These are phyloP conservation scores for Oryzias woworae DNA, from an alignment of 2,113 vertebrate species.

Conservation along the genomic window DNA sequence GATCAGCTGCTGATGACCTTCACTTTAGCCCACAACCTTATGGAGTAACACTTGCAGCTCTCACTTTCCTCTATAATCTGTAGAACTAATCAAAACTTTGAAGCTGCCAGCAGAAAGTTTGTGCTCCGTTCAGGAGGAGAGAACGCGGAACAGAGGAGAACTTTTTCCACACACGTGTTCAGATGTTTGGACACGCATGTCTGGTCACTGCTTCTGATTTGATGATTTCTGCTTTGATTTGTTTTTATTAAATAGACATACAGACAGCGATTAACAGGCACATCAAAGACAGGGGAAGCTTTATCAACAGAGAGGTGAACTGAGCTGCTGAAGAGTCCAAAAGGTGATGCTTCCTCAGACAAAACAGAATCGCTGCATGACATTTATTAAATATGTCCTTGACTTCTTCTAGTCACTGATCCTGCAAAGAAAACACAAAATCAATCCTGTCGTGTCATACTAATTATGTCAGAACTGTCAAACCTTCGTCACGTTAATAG, in stretches of 20 bases:
- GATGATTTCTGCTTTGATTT: slow-evolving; percentile 1
- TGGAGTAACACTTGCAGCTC: slow-evolving; percentile 18
- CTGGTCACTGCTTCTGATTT: no score
- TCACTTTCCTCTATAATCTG: background rate
- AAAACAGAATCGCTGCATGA: slow-evolving; percentile 23
- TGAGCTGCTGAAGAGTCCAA: slow-evolving; percentile 56
- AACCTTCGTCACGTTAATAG: no score
- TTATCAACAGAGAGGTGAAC: slow-evolving; percentile 25
- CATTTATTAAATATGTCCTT: slow-evolving; percentile 33
- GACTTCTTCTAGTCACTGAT: slow-evolving; percentile 53
- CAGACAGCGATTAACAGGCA: slow-evolving; percentile 55
- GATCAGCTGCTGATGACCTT: slow-evolving; percentile 39
- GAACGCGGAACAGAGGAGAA: no score
- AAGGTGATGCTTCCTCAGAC: slow-evolving; percentile 34
- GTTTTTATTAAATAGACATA: slow-evolving; percentile 75
- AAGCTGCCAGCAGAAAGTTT: background rate
- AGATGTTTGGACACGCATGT: background rate
- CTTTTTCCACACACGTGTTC: background rate
- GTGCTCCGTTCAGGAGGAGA: no score
- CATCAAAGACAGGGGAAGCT: slow-evolving; percentile 31
- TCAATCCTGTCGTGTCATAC: background rate
- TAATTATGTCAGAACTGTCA: no score
- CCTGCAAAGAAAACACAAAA: slow-evolving; percentile 53
- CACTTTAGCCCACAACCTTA: slow-evolving; percentile 49
- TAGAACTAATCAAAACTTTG: background rate